phyloP scores from a whole-genome alignment of 2,113 vertebrate genomes.

The Periophthalmus modestus region DNA sequence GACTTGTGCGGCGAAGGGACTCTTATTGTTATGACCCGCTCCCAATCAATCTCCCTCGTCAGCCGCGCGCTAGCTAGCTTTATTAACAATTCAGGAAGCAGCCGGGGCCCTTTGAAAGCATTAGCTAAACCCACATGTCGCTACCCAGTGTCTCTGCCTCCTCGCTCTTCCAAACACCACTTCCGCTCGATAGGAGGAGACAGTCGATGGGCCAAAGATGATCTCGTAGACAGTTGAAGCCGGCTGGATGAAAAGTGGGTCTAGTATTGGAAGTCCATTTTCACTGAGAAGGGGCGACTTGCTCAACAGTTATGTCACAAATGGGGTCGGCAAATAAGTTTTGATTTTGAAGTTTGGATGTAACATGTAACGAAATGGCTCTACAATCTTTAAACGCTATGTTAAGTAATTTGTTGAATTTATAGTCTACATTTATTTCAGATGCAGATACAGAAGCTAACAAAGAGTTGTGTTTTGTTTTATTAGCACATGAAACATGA shows the following conservation, averaged over 20 bases:
- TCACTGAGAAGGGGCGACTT: background rate
- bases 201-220: conserved; percentile 22
- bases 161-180: background rate
- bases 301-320: background rate
- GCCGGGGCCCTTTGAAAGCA: conserved; percentile 46
- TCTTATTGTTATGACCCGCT: conserved; percentile 46
- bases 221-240: background rate
- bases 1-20: conserved; percentile 49
- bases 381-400: no score
- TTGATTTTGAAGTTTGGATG: background rate
- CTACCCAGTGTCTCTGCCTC: background rate
- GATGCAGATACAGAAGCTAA: no score
- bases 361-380: background rate
- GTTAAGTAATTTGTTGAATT: no score
- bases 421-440: no score
- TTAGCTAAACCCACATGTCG: conserved; percentile 39
- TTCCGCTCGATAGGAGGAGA: conserved; percentile 5
- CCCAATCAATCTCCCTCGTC: conserved; percentile 65
- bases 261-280: background rate
- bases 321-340: background rate
- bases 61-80: conserved; percentile 33
- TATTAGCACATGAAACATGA: no score
- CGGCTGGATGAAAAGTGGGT: background rate
- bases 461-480: no score
- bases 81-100: conserved; percentile 69